Evolutionary conservation across 2,113 vertebrate species (phyloP).

Genomic region (Nothoprocta perdicaria): DNA sequence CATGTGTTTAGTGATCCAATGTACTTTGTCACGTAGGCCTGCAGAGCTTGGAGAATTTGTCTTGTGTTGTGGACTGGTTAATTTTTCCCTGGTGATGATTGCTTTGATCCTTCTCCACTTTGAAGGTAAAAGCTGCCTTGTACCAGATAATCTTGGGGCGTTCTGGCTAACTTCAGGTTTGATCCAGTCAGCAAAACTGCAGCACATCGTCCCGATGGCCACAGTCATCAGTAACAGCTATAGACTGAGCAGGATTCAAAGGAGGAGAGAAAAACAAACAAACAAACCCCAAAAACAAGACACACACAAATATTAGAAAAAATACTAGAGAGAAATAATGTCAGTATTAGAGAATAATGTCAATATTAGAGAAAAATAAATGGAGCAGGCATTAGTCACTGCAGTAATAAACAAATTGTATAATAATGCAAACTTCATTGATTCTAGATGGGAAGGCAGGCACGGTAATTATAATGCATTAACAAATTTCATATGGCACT

Average conservation of each 20-base stretch:
- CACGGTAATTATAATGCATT: neutral
- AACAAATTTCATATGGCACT: neutral
- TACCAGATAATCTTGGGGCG: neutral
- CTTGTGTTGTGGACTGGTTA: neutral
- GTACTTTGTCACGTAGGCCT: neutral
- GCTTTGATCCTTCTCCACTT: neutral
- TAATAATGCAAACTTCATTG: neutral
- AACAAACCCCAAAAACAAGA: neutral
- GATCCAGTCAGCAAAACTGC: neutral
- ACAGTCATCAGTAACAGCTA: neutral
- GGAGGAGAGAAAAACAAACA: too few relatives aligned
- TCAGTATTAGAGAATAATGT: neutral
- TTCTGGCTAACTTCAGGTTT: neutral
- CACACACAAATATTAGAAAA: neutral
- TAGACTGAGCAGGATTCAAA: neutral
- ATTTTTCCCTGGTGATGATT: neutral
- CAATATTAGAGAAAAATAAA: neutral
- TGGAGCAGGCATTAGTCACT: neutral
- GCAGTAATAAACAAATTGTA: neutral
- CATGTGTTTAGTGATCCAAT: neutral
- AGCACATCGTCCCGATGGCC: neutral
- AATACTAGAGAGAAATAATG: neutral
- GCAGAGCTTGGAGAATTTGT: neutral
- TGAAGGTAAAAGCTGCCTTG: neutral
- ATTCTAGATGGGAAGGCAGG: neutral